Evolutionary conservation across 2,888 invertebrate genomes (phyloP), one percentile per base, ranked within the genome.

Genomic region (Ceraclea dissimilis): DNA sequence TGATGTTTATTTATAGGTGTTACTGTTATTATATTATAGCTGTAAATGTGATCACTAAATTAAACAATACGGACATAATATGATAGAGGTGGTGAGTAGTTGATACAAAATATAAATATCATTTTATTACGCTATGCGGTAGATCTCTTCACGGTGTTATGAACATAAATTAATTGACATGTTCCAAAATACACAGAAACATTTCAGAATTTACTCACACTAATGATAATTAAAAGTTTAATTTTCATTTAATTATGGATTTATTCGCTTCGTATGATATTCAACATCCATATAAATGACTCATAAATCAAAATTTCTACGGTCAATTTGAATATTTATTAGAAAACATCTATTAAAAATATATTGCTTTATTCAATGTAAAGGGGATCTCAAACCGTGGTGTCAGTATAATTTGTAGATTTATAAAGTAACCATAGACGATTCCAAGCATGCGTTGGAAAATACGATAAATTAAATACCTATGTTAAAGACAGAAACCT

Each of bases 171-270:
- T 54, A 54, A 54, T 54, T 54, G 50, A 54, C 54, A 49, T 50
- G 54, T 54, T 49, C 49, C 18, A 54, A 50, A 39, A 19, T 47
- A 20, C 54, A 26, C 49, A 54, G 49, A 54, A 54, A 54, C 33
- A 34, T 44, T 54, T 49, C 49, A 44, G 21, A 50, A 22, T 49
- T 49, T 46, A 54, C 22, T 49, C 39, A 54, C 39, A 19, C 20
- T 44, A 50, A 39, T 49, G 44, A 50, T 50, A 22, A 54, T 44
- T 54, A 54, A n/a, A 54, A 54, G 44, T 50, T 54, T 49, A 18
- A 54, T 49, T 54, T 54, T 54, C 39, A 54, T 50, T 54, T 54
- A 54, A 54, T 54, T 54, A 43, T 22, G 49, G 11, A 44, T 50
- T 19, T 54, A 31, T 50, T 54, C 54, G 50, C 54, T 31, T 16